Evolutionary conservation across 2,888 invertebrate genomes (phyloP).

Genomic region (Suillia variegata): DNA sequence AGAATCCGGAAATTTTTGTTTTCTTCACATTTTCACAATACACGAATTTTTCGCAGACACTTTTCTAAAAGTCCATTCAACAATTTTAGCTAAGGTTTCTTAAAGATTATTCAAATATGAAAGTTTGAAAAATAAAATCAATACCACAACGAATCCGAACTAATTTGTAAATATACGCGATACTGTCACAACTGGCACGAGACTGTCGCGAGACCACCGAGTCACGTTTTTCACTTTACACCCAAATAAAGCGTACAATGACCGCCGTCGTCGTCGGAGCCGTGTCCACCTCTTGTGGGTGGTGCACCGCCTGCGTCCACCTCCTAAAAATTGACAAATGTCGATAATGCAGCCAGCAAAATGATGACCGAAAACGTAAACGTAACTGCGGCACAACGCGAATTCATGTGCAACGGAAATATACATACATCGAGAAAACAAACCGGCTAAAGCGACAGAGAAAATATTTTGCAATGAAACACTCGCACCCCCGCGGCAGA

Average conservation of each 20-base stretch:
- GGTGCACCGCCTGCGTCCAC: no score
- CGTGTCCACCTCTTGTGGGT: no score
- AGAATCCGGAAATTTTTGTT: slow-evolving; percentile 41
- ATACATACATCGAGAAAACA: slow-evolving; percentile 14
- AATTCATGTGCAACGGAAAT: background rate
- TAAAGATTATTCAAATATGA: no score
- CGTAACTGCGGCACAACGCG: background rate
- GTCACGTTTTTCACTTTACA: no score
- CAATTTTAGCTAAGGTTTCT: no score
- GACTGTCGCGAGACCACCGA: no score
- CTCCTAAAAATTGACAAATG: background rate
- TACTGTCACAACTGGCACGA: slow-evolving; percentile 4
- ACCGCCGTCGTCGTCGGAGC: no score
- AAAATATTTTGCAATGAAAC: background rate
- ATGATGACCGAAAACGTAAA: background rate
- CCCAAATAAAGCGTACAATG: no score
- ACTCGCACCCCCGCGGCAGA: slow-evolving; percentile 5
- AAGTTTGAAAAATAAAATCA: no score
- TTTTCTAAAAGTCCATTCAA: background rate
- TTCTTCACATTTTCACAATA: slow-evolving; percentile 24
- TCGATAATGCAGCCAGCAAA: background rate
- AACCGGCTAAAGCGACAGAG: slow-evolving; percentile 20
- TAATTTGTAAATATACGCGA: no score
- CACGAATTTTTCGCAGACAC: slow-evolving; percentile 5
- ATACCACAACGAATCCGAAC: no score